Conservation (phyloP, 2,113 vertebrate genomes). For the Erpornis zantholeuca region DNA sequence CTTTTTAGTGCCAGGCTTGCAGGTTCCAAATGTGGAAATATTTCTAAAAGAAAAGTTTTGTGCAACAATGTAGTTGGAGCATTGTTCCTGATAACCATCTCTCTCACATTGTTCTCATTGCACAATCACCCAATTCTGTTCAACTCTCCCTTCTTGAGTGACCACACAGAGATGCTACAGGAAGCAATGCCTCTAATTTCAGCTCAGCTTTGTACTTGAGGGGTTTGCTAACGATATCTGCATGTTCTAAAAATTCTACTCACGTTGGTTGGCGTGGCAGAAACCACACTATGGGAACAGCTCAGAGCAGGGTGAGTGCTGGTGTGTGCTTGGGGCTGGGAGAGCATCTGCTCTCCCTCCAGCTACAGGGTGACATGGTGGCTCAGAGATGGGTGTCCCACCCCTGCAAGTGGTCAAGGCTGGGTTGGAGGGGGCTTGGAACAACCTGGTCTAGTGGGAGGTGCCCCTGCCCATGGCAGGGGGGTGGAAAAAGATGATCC, state of each 20-base stretch:
- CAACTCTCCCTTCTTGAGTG: conserved; percentile 66
- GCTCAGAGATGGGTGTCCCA: not conserved
- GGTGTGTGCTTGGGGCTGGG: not conserved
- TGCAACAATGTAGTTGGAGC: conserved; percentile 13
- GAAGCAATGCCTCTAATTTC: conserved; percentile 72
- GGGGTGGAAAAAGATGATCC: not conserved
- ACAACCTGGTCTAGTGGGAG: not conserved
- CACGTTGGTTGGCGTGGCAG: not conserved
- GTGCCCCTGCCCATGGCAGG: not conserved
- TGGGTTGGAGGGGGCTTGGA: not conserved
- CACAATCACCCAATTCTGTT: conserved; percentile 46
- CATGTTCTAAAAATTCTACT: conserved; percentile 21
- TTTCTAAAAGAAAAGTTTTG: not conserved
- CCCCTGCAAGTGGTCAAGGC: not conserved
- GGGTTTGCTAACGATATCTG: conserved; percentile 24
- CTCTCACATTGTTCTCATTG: conserved; percentile 49
- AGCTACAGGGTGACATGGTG: not conserved
- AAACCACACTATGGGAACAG: conserved; percentile 65
- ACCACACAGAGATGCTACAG: conserved; percentile 75
- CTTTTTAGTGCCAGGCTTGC: not conserved
- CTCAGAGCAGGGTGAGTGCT: not conserved
- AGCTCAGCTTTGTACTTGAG: conserved; percentile 54
- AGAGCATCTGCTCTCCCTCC: not conserved
- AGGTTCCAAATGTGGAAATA: not conserved
- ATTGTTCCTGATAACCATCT: conserved; percentile 67